Conservation (phyloP, 1,140 invertebrate species). For the Dufourea novaeangliae region DNA sequence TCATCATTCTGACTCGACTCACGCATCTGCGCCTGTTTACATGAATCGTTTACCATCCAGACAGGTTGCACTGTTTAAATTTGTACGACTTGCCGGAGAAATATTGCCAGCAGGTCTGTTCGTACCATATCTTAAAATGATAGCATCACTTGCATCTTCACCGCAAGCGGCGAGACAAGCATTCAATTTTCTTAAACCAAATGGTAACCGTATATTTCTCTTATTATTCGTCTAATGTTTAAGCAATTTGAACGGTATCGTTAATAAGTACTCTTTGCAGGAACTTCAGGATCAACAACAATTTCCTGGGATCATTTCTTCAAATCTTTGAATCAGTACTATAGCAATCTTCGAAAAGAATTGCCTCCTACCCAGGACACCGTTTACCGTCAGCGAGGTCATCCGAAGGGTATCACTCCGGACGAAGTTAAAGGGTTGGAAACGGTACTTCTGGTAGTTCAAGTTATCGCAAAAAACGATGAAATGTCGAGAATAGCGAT, state of each 20-base stretch:
- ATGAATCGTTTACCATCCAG: slow-evolving; percentile 80
- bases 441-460: slow-evolving; percentile 89
- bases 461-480: slow-evolving; percentile 89
- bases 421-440: slow-evolving; percentile 94
- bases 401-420: slow-evolving; percentile 88
- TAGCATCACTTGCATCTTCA: slow-evolving; percentile 90
- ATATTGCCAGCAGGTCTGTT: slow-evolving; percentile 92
- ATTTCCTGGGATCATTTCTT: slow-evolving; percentile 96
- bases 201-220: slow-evolving; percentile 77
- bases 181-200: slow-evolving; percentile 92
- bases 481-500: slow-evolving; percentile 89
- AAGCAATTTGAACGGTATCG: too few species aligned
- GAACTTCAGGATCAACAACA: slow-evolving; percentile 80
- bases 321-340: slow-evolving; percentile 90
- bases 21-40: slow-evolving; percentile 73
- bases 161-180: slow-evolving; percentile 89
- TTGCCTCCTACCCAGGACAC: slow-evolving; percentile 84
- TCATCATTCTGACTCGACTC: slow-evolving; percentile 76
- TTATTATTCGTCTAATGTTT: slow-evolving; percentile 31
- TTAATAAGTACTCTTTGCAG: slow-evolving; percentile 60
- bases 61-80: slow-evolving; percentile 93
- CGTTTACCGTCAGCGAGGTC: slow-evolving; percentile 84
- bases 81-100: slow-evolving; percentile 93
- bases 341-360: slow-evolving; percentile 86
- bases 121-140: slow-evolving; percentile 93